Conservation (phyloP, 2,888 invertebrate genomes). For the Temnothorax rugatulus region DNA sequence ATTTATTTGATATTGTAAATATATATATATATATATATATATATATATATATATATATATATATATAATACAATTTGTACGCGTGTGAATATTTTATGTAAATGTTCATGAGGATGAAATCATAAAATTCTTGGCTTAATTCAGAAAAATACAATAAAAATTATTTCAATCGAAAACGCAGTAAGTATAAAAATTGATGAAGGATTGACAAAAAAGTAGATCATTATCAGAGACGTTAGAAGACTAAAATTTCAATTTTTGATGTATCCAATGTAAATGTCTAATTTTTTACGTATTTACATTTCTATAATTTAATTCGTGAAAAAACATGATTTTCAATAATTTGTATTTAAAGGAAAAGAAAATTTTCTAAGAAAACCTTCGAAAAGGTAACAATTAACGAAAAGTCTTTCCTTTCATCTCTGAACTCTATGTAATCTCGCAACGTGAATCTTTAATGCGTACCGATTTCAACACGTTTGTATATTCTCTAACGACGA, state of each 20-base stretch:
- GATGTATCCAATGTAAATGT: neutral
- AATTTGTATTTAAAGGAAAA: neutral
- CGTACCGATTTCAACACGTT: neutral
- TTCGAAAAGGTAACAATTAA: neutral
- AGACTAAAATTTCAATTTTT: neutral
- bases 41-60: neutral
- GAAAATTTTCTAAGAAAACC: neutral
- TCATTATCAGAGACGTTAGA: neutral
- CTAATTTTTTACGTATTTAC: neutral
- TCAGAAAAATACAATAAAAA: neutral
- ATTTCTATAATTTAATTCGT: neutral
- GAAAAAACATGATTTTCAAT: neutral
- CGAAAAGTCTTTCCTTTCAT: neutral
- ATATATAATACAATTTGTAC: neutral
- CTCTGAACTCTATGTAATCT: neutral
- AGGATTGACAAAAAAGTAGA: neutral
- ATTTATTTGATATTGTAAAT: neutral
- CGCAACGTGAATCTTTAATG: neutral
- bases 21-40: neutral
- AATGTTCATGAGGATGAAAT: neutral
- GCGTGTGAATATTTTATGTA: neutral
- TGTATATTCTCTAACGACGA: neutral
- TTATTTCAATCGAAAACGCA: neutral
- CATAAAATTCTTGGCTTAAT: neutral
- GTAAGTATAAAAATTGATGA: neutral